Evolutionary conservation across 2,888 invertebrate species (phyloP).

Genomic region (Elegia similella): DNA sequence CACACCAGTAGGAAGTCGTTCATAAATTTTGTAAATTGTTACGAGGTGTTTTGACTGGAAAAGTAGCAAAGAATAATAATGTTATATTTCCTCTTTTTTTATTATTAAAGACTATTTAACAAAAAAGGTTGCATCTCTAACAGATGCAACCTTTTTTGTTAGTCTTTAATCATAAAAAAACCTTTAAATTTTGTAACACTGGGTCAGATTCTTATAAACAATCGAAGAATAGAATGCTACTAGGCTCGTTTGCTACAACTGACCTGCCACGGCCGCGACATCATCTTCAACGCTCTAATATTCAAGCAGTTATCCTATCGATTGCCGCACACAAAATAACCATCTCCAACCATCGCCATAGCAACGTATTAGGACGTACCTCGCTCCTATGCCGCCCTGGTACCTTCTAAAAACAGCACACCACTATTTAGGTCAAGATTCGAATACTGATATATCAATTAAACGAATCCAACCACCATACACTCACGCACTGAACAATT

Average conservation of each 20-base stretch:
- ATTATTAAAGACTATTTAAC: no score
- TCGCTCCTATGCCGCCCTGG: conserved; percentile 49
- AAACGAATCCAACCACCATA: conserved; percentile 33
- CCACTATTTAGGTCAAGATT: conserved; percentile 64
- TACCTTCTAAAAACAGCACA: conserved; percentile 51
- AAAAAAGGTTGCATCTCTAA: no score
- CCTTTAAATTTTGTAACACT: neutral
- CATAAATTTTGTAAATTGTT: no score
- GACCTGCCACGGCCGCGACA: conserved; percentile 49
- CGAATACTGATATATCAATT: conserved; percentile 33
- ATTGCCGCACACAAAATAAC: conserved; percentile 33
- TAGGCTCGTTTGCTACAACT: conserved; percentile 18
- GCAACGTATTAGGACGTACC: conserved; percentile 54
- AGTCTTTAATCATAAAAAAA: no score
- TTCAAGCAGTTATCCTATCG: conserved; percentile 33
- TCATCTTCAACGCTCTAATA: conserved; percentile 32
- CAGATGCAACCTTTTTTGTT: no score
- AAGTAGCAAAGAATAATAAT: no score
- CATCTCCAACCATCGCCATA: conserved; percentile 53
- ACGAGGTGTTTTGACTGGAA: neutral
- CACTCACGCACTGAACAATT: conserved; percentile 40
- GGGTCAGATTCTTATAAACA: neutral
- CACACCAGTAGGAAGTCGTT: neutral
- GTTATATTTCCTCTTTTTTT: no score
- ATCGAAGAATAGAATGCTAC: neutral